Conservation (phyloP, 2,888 invertebrate species). For the Dasypogon diadema region DNA sequence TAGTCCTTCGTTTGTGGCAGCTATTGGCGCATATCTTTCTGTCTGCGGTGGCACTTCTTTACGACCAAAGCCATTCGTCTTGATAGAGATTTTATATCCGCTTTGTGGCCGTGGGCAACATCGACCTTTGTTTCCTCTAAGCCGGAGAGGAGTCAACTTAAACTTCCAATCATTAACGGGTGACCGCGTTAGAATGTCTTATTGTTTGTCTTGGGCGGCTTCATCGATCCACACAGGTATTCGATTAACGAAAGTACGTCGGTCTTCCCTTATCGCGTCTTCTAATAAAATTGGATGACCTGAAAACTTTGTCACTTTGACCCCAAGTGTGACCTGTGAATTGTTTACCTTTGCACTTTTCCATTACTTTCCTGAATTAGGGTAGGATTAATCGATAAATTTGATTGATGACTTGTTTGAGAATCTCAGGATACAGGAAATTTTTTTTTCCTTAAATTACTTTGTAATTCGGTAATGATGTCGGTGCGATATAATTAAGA, state of each 20-base stretch:
- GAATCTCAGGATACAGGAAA: background rate
- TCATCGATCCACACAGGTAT: background rate
- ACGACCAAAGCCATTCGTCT: conserved; percentile 3
- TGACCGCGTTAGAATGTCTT: conserved; percentile 1
- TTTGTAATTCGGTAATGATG: background rate
- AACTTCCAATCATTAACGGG: conserved; percentile 18
- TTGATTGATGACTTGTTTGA: background rate
- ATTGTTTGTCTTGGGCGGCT: background rate
- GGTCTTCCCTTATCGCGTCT: background rate
- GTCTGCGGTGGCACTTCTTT: background rate
- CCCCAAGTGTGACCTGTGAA: background rate
- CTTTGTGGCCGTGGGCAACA: background rate
- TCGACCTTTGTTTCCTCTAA: background rate
- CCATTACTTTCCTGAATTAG: background rate
- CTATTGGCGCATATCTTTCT: conserved; percentile 18
- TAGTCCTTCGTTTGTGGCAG: background rate
- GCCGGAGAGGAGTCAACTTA: background rate
- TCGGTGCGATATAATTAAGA: background rate
- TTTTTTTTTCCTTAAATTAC: background rate
- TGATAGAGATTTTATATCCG: background rate
- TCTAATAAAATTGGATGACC: background rate
- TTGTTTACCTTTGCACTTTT: conserved; percentile 3
- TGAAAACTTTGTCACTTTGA: background rate
- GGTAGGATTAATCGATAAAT: background rate
- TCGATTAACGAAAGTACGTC: background rate